Conservation (phyloP, 1,140 invertebrate genomes). For the Palaemon carinicauda region DNA sequence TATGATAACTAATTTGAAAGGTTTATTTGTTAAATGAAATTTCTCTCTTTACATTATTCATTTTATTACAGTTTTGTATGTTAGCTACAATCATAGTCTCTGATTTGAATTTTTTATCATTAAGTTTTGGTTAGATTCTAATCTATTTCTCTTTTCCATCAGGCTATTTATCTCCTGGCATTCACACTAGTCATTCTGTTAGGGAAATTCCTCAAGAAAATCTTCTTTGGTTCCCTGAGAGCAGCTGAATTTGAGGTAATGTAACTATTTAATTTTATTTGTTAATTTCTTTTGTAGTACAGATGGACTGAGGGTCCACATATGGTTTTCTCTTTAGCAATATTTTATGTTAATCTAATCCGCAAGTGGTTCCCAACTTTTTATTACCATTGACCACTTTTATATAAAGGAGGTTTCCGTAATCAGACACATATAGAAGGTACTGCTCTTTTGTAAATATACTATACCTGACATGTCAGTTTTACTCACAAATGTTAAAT, state of each 20-base stretch:
- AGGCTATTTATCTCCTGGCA: slow-evolving; percentile 98
- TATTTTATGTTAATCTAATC: no score
- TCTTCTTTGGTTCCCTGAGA: slow-evolving; percentile 96
- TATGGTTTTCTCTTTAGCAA: neutral
- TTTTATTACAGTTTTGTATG: neutral
- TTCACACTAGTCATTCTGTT: slow-evolving; percentile 94
- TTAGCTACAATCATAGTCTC: neutral
- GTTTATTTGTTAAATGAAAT: neutral
- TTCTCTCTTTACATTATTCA: neutral
- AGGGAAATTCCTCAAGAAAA: slow-evolving; percentile 93
- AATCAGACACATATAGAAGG: no score
- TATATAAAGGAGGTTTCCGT: no score
- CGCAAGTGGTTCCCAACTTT: no score
- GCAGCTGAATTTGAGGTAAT: slow-evolving; percentile 96
- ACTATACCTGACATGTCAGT: no score
- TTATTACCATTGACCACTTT: no score
- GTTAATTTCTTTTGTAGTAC: neutral
- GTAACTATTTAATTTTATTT: neutral
- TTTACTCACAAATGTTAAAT: no score
- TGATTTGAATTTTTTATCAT: neutral
- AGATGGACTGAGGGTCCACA: neutral
- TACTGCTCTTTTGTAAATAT: no score
- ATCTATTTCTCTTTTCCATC: slow-evolving; percentile 65
- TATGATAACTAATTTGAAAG: no score
- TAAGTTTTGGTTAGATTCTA: neutral